Evolutionary conservation across 2,888 invertebrate species (phyloP), one percentile per base, ranked within the genome.

Genomic region (Brachyptera putata): DNA sequence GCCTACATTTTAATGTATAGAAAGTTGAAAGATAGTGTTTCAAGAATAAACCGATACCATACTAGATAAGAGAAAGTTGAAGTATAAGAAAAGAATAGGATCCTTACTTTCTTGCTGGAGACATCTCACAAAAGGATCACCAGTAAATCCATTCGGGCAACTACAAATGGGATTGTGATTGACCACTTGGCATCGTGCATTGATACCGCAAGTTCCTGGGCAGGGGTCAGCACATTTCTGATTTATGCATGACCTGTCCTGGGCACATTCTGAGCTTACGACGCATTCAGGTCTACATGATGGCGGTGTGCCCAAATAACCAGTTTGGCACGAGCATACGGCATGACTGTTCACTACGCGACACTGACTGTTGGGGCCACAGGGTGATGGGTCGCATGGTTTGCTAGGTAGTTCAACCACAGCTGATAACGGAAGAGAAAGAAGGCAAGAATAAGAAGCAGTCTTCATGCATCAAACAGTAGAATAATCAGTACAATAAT

Each of bases 121-220:
- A 39, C 84, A 84, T 60, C 77, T 74, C 14, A 75, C 72, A 68
- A 84, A 85, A 61, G 85, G 84, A 76, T 86, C 85, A 49, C 85
- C 85, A 21, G 81, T 81, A 72, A 78, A 80, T 57, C 83, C 83
- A 34, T 78, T 73, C 21, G 80, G 70, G 71, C 86, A 86, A 65
- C 80, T 82, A 71, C 86, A 86, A 58, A 85, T 84, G 1, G 86
- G 83, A 69, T 84, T 83, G 70, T 86, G 86, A 67, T 83, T 84
- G 36, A 84, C 81, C 14, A 84, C 84, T 73, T 82, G 80, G 70
- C 86, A 86, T 65, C 81, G 75, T 37, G 86, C 84, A 70, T 81
- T 81, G 16, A 79, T 69, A 30, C 85, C 85, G 67, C 86, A 86
- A n/a, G 79, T 80, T 64, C 83, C 83, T 30, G 81, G 79, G 67